Base-by-base conservation (phyloP, 30 jellyfish, hydroid and myxozoan species). In the Cassiopea andromeda region DNA sequence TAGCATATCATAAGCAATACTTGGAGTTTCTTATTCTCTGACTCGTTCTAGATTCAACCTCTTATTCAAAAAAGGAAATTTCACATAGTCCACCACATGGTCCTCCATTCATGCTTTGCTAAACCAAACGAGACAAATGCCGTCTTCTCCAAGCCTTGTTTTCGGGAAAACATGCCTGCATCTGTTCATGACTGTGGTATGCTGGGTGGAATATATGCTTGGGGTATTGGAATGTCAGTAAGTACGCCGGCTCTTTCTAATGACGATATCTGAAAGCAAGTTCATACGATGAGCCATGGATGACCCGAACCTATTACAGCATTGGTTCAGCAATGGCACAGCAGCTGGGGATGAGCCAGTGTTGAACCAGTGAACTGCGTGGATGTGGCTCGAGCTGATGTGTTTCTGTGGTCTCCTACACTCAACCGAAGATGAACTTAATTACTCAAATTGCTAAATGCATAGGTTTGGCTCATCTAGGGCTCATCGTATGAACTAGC, bases 61-160 rank as follows among this genome's bases (percentile, higher is more conserved):
- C 8, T 64, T 13, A 57, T 78, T 14, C 90, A 78, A 49, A 43
- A 43, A 18, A 73, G 91, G 10, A 58, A 48, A 58, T 3, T 60
- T 0, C n/a, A 16, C 13, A 0, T 88, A 10, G 87, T 88, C 43
- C 95, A 88, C 70, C 95, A 88, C 59, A 67, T 88, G 88, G 82
- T 78, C 10, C 75, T 88, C 27, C 50, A 48, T 44, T 83, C 81
- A 45, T 88, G 95, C 49, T 13, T 17, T 38, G 66, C 10, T 14
- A 80, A 19, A 10, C 19, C 69, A 60, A 68, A 87, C 38, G 84
- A 78, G 14, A 57, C 58, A 8, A 71, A 49, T 16, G 77, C 73
- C 2, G 43, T 27, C 68, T 71, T n/a, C 27, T 44, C 80, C 54
- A 84, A 84, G 5, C 82, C 44, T 6, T 88, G 95, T 46, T 43